phyloP scores from a whole-genome alignment of 1,140 invertebrate species.

The Phymastichus coffea region DNA sequence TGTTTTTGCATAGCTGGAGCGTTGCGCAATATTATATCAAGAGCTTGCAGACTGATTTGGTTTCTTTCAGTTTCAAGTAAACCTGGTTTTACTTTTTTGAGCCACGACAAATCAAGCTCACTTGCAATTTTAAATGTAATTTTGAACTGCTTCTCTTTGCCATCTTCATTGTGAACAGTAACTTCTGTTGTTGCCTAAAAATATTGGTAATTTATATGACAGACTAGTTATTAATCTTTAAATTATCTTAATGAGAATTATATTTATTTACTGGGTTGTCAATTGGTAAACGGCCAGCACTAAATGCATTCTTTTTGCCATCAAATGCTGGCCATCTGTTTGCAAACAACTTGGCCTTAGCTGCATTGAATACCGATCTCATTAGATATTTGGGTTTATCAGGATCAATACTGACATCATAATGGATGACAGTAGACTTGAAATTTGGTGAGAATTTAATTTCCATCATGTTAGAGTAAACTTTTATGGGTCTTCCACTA shows the following conservation, averaged over 20 bases:
- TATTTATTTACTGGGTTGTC: slow-evolving; percentile 29
- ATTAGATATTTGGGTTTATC: slow-evolving; percentile 56
- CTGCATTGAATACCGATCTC: slow-evolving; percentile 43
- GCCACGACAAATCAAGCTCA: slow-evolving; percentile 57
- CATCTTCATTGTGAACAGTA: slow-evolving; percentile 44
- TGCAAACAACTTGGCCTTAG: slow-evolving; percentile 38
- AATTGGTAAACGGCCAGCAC: slow-evolving; percentile 39
- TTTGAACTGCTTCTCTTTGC: slow-evolving; percentile 55
- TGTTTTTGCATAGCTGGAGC: slow-evolving; percentile 33
- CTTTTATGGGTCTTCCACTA: slow-evolving; percentile 47
- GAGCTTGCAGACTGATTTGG: slow-evolving; percentile 69
- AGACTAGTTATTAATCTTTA: background rate
- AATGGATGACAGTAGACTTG: slow-evolving; percentile 51
- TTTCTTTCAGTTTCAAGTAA: slow-evolving; percentile 54
- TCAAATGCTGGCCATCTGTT: slow-evolving; percentile 66
- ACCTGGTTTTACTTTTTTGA: slow-evolving; percentile 55
- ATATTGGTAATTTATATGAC: background rate
- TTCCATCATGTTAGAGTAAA: slow-evolving; percentile 62
- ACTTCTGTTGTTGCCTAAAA: slow-evolving; percentile 9
- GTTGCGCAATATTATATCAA: slow-evolving; percentile 81
- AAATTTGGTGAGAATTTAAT: slow-evolving; percentile 55
- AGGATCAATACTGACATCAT: slow-evolving; percentile 58
- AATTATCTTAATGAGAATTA: background rate
- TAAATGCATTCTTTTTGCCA: slow-evolving; percentile 69
- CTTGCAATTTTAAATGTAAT: slow-evolving; percentile 63